A percentile compares a stretch with the other conserved stretches of the same genome.
Conservation (phyloP, 2,888 invertebrate species). For the Halictus ligatus region DNA sequence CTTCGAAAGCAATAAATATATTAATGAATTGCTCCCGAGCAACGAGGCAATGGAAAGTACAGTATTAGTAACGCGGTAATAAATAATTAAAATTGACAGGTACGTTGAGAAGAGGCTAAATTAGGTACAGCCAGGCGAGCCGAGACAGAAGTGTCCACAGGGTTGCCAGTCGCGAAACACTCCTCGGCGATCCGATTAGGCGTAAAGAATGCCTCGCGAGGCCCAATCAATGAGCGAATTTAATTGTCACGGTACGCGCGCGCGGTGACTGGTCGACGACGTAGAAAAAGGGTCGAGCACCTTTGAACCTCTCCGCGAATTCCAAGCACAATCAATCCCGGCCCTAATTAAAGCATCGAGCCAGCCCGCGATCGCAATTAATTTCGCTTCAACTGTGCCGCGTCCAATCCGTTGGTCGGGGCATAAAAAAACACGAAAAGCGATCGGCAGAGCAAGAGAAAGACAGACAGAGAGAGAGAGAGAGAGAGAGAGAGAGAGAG, state of each 20-base stretch:
- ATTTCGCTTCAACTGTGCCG: slow-evolving; percentile 19
- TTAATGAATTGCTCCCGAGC: no score
- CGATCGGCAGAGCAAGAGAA: neutral
- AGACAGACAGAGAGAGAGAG: no score
- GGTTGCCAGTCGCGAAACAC: neutral
- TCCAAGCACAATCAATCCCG: slow-evolving; percentile 17
- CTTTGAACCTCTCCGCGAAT: slow-evolving; percentile 14
- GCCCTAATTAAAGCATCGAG: slow-evolving; percentile 37
- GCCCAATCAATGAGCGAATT: neutral
- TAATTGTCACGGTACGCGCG: neutral
- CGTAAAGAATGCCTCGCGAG: neutral
- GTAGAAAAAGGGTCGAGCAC: slow-evolving; percentile 4
- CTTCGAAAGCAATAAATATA: neutral
- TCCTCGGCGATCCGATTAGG: slow-evolving; percentile 3
- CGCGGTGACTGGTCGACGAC: neutral
- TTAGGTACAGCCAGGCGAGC: neutral
- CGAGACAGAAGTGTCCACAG: neutral
- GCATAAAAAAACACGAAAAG: neutral
- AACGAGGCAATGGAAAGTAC: neutral
- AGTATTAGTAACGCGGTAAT: neutral
- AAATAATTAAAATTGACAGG: neutral
- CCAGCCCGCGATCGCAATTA: slow-evolving; percentile 20
- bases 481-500: neutral
- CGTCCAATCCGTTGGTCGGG: neutral
- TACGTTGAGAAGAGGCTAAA: neutral